These are phyloP conservation scores for Hirtodrosophila histrioides DNA, from an alignment of 2,888 invertebrate species.

Conservation along the genomic window DNA sequence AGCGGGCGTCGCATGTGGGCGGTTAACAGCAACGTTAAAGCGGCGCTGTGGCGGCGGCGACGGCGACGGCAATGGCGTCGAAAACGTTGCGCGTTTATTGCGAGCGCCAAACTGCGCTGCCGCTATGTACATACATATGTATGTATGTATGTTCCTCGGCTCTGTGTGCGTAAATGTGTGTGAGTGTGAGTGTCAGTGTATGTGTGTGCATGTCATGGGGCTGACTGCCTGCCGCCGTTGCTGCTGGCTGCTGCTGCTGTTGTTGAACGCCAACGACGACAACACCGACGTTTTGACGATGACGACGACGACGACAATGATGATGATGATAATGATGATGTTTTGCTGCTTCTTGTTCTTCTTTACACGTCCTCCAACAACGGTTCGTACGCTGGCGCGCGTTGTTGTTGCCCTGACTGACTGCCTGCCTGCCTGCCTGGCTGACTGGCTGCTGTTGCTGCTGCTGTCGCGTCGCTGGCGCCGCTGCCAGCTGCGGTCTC, in stretches of 20 bases:
- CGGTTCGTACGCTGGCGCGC: conserved; percentile 61
- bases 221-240: conserved; percentile 53
- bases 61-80: conserved; percentile 44
- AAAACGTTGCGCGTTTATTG: conserved; percentile 64
- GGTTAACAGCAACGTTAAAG: conserved; percentile 63
- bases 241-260: conserved; percentile 44
- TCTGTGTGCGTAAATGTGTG: conserved; percentile 12
- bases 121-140: conserved; percentile 35
- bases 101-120: conserved; percentile 66
- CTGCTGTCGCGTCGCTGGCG: conserved; percentile 57
- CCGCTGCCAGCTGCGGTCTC: conserved; percentile 60
- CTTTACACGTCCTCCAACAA: conserved; percentile 78
- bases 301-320: conserved; percentile 15
- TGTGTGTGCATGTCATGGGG: conserved; percentile 57
- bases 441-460: conserved; percentile 45
- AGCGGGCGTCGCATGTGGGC: conserved; percentile 69
- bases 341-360: conserved; percentile 71
- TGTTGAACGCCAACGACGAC: conserved; percentile 54
- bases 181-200: conserved; percentile 13
- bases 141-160: conserved; percentile 6
- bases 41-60: conserved; percentile 47
- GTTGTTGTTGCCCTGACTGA: conserved; percentile 47
- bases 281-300: conserved; percentile 5
- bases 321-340: conserved; percentile 60
- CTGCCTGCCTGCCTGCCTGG: conserved; percentile 32